Conservation (phyloP, 2,113 vertebrate genomes). For the Orientallactaga bullata region DNA sequence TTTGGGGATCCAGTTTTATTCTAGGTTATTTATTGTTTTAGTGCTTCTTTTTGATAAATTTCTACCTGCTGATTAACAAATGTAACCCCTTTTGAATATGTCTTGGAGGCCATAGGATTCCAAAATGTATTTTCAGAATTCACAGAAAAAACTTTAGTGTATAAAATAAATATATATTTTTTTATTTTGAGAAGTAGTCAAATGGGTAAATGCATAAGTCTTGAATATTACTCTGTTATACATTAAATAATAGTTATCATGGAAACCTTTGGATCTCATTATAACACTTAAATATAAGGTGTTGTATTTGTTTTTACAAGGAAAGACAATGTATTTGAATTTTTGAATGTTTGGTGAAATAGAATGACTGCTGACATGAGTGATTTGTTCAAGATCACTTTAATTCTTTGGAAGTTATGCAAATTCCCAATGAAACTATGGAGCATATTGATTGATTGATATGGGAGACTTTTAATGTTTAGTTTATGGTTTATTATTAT, state of each 20-base stretch:
- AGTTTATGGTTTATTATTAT: neutral
- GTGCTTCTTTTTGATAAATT: neutral
- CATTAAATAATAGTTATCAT: slow-evolving; percentile 44
- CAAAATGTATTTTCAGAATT: slow-evolving; percentile 33
- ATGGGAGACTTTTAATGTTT: too few species aligned
- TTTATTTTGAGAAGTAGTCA: slow-evolving; percentile 51
- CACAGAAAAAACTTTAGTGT: neutral
- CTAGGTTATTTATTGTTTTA: slow-evolving; percentile 30
- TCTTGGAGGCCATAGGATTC: slow-evolving; percentile 10
- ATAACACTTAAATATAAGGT: slow-evolving; percentile 7
- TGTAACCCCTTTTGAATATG: slow-evolving; percentile 45
- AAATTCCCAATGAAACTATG: slow-evolving; percentile 40
- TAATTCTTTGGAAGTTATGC: slow-evolving; percentile 21
- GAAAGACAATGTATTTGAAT: slow-evolving; percentile 41
- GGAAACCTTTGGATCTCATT: slow-evolving; percentile 26
- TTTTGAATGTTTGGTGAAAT: slow-evolving; percentile 52
- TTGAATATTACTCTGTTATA: slow-evolving; percentile 49
- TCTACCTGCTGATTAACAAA: neutral
- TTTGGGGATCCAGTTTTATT: slow-evolving; percentile 16
- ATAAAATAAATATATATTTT: neutral
- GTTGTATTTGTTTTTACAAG: slow-evolving; percentile 26
- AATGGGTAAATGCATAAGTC: slow-evolving; percentile 2
- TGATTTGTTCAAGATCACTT: slow-evolving; percentile 45
- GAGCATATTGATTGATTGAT: neutral
- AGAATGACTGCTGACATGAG: slow-evolving; percentile 35